These are phyloP conservation scores for Lagopus muta DNA, from an alignment of 2,113 vertebrate species.

Conservation along the genomic window DNA sequence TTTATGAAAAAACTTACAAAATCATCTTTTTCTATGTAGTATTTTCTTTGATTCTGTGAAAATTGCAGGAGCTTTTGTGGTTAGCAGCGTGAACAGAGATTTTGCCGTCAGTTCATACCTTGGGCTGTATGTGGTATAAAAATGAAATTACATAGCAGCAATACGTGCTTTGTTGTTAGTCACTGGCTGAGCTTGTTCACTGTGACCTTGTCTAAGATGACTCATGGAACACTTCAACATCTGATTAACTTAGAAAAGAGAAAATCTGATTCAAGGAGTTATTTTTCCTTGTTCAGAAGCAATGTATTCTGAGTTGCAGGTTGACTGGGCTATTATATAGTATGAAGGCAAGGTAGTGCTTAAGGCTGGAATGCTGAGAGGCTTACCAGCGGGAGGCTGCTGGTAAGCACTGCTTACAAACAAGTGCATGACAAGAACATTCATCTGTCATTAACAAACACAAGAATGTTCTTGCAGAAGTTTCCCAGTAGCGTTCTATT, in stretches of 20 bases:
- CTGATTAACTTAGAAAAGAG: neutral
- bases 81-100: neutral
- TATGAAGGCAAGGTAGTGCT: neutral
- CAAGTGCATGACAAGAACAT: neutral
- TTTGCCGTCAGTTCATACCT: neutral
- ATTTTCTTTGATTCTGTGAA: neutral
- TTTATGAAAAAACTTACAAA: neutral
- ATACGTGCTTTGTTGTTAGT: neutral
- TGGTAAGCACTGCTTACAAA: neutral
- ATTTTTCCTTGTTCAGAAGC: neutral
- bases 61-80: neutral
- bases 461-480: neutral
- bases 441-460: neutral
- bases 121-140: neutral
- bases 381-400: neutral
- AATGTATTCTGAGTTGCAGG: accelerated
- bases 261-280: neutral
- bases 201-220: neutral
- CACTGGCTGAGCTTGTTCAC: neutral
- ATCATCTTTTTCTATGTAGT: neutral
- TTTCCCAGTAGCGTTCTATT: neutral
- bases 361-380: neutral
- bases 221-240: neutral
- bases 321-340: neutral
- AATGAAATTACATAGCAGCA: neutral